These are phyloP conservation scores for Drosophila ustulata DNA, from an alignment of 2,888 invertebrate species.

Conservation along the genomic window DNA sequence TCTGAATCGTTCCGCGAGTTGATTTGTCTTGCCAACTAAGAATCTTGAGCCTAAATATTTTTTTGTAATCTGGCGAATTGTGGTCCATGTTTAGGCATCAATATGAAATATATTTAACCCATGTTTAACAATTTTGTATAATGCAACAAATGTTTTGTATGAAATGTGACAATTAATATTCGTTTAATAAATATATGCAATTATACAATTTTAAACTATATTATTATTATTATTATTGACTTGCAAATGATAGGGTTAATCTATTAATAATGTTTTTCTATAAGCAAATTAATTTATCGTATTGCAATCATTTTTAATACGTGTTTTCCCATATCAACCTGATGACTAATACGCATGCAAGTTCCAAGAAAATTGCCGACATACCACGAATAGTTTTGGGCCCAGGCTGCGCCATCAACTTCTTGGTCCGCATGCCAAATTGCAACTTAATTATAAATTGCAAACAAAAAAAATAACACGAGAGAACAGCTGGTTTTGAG, in stretches of 20 bases:
- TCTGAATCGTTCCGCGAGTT: constrained; percentile 48
- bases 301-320: constrained; percentile 48
- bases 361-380: constrained; percentile 74
- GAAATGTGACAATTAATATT: not conserved
- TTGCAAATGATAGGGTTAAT: constrained; percentile 3
- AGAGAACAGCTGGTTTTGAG: constrained; percentile 2
- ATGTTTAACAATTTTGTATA: not conserved
- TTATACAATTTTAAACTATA: not conserved
- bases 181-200: not conserved
- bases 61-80: constrained; percentile 53
- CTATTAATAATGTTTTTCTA: constrained; percentile 1
- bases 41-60: constrained; percentile 44
- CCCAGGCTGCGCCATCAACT: constrained; percentile 55
- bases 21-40: constrained; percentile 62
- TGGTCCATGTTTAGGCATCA: constrained; percentile 38
- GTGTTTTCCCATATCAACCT: constrained; percentile 39
- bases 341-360: constrained; percentile 79
- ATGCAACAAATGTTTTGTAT: not conserved
- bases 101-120: constrained; percentile 45
- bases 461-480: constrained; percentile 46
- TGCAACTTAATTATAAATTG: constrained; percentile 81
- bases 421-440: constrained; percentile 76
- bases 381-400: constrained; percentile 76
- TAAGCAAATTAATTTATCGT: constrained; percentile 33
- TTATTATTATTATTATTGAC: not conserved